These are phyloP conservation scores for Hydrozoanthus tunicans DNA, from an alignment of 64 coral and sea anemone genomes.

Conservation along the genomic window DNA sequence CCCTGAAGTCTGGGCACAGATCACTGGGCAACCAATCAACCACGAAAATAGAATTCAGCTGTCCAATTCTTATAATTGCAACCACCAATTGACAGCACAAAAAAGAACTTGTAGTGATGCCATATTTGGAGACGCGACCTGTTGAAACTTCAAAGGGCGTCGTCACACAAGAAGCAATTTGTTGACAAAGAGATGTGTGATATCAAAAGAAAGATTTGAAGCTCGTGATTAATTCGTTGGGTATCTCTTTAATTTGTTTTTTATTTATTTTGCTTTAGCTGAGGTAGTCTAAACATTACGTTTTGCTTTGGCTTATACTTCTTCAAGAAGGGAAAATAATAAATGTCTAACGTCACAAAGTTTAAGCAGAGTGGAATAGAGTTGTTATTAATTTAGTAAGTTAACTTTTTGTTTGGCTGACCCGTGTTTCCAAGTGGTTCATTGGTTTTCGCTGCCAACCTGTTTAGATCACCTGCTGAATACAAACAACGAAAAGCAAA, in stretches of 20 bases:
- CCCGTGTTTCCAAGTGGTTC: slow-evolving; percentile 37
- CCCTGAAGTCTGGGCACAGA: not conserved
- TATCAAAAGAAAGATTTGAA: not conserved
- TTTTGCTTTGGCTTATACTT: not conserved
- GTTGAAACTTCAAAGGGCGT: not conserved
- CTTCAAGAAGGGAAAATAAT: not conserved
- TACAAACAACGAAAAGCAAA: not conserved
- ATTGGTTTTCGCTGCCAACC: not conserved
- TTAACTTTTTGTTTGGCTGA: slow-evolving; percentile 31
- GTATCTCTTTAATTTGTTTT: not conserved
- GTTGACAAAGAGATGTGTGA: not conserved
- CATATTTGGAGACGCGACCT: slow-evolving; percentile 28
- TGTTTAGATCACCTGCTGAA: slow-evolving; percentile 48
- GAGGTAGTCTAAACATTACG: not conserved
- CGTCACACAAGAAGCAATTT: not conserved
- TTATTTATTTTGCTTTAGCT: not conserved
- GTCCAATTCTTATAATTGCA: slow-evolving; percentile 22
- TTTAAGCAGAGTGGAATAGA: slow-evolving; percentile 35
- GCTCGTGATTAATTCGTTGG: not conserved
- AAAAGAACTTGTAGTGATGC: not conserved
- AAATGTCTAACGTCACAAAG: not conserved
- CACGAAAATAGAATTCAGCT: slow-evolving; percentile 32
- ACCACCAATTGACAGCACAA: slow-evolving; percentile 44
- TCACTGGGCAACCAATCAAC: slow-evolving; percentile 39
- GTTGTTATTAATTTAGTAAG: slow-evolving; percentile 49